These are phyloP conservation scores for Formicarius rufipectus DNA, from an alignment of 2,113 vertebrate genomes.

Conservation along the genomic window DNA sequence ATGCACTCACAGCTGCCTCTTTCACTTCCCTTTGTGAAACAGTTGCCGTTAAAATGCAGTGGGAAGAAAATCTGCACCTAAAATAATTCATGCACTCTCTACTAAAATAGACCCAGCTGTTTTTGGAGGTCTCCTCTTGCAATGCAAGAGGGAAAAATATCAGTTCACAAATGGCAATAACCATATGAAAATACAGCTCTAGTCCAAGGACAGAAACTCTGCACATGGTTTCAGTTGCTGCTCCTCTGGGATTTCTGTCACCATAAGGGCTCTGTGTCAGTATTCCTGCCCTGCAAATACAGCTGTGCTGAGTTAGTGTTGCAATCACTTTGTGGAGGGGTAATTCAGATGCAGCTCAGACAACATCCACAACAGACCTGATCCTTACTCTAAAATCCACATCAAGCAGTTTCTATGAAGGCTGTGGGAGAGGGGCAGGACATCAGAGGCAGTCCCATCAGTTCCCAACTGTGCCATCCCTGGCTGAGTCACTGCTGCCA, in stretches of 20 bases:
- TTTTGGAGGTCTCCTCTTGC: neutral
- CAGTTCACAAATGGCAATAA: neutral
- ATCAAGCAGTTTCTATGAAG: neutral
- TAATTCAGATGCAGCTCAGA: neutral
- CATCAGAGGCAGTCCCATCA: neutral
- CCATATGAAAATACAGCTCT: neutral
- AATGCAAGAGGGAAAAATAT: neutral
- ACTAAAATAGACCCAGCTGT: neutral
- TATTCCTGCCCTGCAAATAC: neutral
- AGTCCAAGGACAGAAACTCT: neutral
- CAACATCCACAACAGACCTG: neutral
- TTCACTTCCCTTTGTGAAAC: neutral
- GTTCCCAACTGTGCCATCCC: neutral
- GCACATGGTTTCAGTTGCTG: neutral
- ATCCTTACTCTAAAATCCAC: neutral
- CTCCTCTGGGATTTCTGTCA: neutral
- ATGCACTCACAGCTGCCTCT: conserved; percentile 4
- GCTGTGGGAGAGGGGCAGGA: neutral
- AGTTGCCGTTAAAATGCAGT: neutral
- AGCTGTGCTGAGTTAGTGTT: neutral
- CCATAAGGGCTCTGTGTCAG: neutral
- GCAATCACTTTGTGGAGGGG: neutral
- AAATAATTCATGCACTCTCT: neutral
- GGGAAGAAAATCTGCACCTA: neutral
- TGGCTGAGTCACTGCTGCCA: neutral